Percentiles rank a stretch among this genome's conserved stretches.
These are phyloP conservation scores for Archips xylosteana DNA, from an alignment of 2,888 invertebrate species.

Conservation along the genomic window DNA sequence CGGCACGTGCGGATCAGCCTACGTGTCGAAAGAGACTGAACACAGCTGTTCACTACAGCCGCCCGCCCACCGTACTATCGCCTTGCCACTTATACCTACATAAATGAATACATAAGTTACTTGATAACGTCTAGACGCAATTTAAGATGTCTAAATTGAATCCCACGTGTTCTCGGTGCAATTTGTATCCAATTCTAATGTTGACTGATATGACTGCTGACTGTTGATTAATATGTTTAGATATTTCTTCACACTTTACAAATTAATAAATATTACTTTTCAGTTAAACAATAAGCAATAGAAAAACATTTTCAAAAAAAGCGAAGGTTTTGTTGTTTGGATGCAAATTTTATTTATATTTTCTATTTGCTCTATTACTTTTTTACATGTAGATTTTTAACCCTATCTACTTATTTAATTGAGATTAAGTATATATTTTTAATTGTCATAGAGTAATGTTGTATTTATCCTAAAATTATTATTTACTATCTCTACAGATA, in stretches of 20 bases:
- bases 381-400: too few relatives aligned
- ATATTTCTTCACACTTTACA: too few relatives aligned
- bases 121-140: conserved; percentile 41
- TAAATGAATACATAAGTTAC: conserved; percentile 35
- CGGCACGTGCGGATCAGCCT: conserved; percentile 40
- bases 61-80: conserved; percentile 41
- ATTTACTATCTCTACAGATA: neutral
- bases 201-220: neutral
- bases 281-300: too few relatives aligned
- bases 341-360: too few relatives aligned
- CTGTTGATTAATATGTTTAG: too few relatives aligned
- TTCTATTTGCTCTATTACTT: too few relatives aligned
- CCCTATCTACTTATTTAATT: too few relatives aligned
- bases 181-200: conserved; percentile 2
- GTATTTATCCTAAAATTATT: neutral
- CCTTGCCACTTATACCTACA: conserved; percentile 31
- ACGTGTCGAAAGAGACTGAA: conserved; percentile 35
- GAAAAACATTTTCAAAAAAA: too few relatives aligned
- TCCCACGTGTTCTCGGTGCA: conserved; percentile 29
- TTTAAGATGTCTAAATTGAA: conserved; percentile 38
- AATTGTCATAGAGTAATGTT: too few relatives aligned
- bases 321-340: too few relatives aligned
- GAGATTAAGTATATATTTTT: too few relatives aligned
- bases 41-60: conserved; percentile 42
- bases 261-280: too few relatives aligned